Conservation (phyloP, 2,797 vertebrate species). For the Nannoperca obscura region DNA sequence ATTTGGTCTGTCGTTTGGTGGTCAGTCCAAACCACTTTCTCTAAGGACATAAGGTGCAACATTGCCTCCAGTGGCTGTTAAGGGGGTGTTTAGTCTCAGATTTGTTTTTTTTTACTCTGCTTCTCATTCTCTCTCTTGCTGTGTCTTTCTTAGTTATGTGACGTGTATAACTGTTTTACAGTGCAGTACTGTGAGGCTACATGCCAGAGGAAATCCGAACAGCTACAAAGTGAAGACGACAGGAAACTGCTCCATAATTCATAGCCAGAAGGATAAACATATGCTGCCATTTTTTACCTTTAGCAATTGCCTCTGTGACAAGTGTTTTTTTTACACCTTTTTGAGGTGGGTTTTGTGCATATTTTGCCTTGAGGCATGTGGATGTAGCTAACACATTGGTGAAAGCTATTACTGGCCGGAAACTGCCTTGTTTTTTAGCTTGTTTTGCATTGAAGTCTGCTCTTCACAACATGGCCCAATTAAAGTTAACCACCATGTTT, state of each 20-base stretch:
- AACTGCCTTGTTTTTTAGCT: slow-evolving; percentile 20
- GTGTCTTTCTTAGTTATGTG: slow-evolving; percentile 38
- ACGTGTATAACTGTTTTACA: slow-evolving; percentile 38
- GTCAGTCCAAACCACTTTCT: slow-evolving; percentile 25
- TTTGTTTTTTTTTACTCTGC: slow-evolving; percentile 22
- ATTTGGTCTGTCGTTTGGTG: not conserved
- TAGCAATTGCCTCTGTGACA: slow-evolving; percentile 48
- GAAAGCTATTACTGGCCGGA: slow-evolving; percentile 18
- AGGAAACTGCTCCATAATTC: slow-evolving; percentile 72
- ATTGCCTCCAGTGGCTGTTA: slow-evolving; percentile 31
- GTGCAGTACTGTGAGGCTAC: slow-evolving; percentile 28
- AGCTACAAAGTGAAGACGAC: slow-evolving; percentile 60
- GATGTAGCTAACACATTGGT: slow-evolving; percentile 28
- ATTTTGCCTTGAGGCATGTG: slow-evolving; percentile 48
- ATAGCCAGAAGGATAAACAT: slow-evolving; percentile 72
- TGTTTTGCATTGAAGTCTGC: slow-evolving; percentile 25
- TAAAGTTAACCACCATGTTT: slow-evolving; percentile 25
- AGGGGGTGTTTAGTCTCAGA: slow-evolving; percentile 16
- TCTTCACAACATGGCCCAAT: slow-evolving; percentile 26
- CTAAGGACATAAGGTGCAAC: slow-evolving; percentile 10
- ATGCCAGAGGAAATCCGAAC: slow-evolving; percentile 41
- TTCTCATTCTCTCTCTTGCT: slow-evolving; percentile 18
- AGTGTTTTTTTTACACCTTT: slow-evolving; percentile 28
- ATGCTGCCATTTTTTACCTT: slow-evolving; percentile 62
- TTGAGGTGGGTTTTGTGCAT: slow-evolving; percentile 41